These are phyloP conservation scores for Sitta europaea DNA, from an alignment of 2,113 vertebrate genomes.

Conservation along the genomic window DNA sequence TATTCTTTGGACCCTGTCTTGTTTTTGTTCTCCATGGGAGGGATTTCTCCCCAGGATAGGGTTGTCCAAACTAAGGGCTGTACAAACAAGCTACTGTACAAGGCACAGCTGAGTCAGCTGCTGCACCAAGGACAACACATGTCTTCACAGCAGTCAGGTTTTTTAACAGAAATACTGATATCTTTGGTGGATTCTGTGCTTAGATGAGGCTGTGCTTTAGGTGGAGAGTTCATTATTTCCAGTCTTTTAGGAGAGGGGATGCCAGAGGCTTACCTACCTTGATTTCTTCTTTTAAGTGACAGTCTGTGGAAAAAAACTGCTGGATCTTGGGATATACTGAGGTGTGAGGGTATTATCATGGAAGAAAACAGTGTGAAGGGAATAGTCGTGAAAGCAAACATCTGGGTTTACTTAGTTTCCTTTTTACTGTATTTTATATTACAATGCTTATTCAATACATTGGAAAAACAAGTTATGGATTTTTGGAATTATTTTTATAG, in stretches of 20 bases:
- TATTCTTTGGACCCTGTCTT: neutral
- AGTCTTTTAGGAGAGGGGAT: neutral
- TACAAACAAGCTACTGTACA: constrained; percentile 21
- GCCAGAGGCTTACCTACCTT: neutral
- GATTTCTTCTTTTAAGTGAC: neutral
- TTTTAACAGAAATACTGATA: neutral
- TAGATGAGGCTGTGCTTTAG: neutral
- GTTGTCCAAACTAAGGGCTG: neutral
- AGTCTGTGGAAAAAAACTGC: neutral
- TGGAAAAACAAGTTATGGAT: neutral
- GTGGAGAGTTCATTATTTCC: neutral
- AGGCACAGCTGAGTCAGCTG: neutral
- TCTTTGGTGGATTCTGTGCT: neutral
- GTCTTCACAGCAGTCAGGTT: neutral
- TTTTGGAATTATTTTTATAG: neutral
- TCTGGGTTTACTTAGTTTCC: neutral
- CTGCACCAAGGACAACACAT: neutral
- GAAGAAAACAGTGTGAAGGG: neutral
- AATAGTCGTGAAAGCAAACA: neutral
- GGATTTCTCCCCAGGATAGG: neutral
- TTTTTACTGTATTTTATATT: neutral
- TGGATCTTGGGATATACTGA: neutral
- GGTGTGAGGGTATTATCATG: neutral
- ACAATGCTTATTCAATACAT: neutral
- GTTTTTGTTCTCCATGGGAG: constrained; percentile 8